Evolutionary conservation across 1,140 invertebrate species (phyloP).

Genomic region (Asobara japonica): DNA sequence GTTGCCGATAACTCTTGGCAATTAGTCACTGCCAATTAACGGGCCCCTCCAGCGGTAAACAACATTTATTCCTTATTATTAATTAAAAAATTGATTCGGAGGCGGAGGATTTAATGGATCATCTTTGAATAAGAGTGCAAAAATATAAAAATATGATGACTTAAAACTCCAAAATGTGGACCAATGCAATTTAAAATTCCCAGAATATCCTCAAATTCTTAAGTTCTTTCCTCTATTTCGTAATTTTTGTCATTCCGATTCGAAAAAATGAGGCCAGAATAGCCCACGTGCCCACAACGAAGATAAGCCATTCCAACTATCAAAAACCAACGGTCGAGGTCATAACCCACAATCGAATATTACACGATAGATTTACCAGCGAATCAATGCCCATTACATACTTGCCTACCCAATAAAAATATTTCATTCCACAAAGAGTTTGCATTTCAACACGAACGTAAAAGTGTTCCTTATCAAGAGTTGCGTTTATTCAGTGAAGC

Average conservation of each 20-base stretch:
- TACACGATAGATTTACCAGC: background rate
- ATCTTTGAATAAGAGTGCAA: too few species aligned
- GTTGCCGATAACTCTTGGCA: constrained; percentile 58
- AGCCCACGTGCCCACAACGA: too few species aligned
- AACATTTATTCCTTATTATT: constrained; percentile 36
- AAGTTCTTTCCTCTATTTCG: too few species aligned
- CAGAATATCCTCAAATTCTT: too few species aligned
- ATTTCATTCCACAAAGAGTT: background rate
- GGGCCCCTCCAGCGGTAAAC: constrained; percentile 65
- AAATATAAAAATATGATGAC: too few species aligned
- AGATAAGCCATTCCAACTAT: too few species aligned
- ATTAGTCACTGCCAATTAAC: constrained; percentile 69
- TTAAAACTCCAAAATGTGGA: too few species aligned
- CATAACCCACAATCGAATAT: background rate
- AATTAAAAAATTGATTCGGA: constrained; percentile 18
- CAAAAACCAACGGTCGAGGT: too few species aligned
- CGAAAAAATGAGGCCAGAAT: too few species aligned
- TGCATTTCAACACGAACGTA: background rate
- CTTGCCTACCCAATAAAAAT: background rate
- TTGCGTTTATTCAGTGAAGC: background rate
- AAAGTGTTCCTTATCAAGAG: background rate
- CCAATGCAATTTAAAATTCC: too few species aligned
- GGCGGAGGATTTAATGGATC: too few species aligned
- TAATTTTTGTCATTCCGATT: too few species aligned
- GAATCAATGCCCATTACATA: background rate